Base-by-base conservation (phyloP, 2,888 invertebrate genomes). In the Mechanitis messenoides region DNA sequence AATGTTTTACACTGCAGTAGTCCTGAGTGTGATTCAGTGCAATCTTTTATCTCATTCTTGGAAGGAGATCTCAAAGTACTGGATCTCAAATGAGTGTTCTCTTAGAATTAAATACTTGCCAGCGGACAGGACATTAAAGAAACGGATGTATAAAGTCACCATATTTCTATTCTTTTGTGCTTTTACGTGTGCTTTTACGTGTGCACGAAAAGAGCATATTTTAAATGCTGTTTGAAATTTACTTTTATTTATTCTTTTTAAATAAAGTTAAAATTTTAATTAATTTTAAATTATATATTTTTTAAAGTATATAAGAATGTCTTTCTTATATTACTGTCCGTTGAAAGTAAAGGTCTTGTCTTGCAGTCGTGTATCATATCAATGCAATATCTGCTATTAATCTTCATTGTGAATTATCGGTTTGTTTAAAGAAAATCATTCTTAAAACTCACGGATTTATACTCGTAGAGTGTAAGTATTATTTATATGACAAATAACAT, bases 331-430 rank as follows among this genome's bases (percentile, higher is more conserved):
- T 20, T 20, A 20, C 20, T 20, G 20, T 20, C 20, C 20, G 20
- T 20, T 20, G 20, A 20, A 20, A 20, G 20, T 20, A 20, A 20
- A 20, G 20, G 20, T 20, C 20, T 20, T 20, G 20, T 35, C 33
- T 77, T 78, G 2, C 76, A 92, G 92, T 90, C 62, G 94, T 94
- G 71, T 93, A 94, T 71, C 54, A 84, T 2, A 74, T 92, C 59
- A 92, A 92, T 61, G 84, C 92, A 66, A 62, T 91, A 3, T 84
- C 92, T 0, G 80, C 85, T 28, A 79, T 92, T n/a, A 83, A 81
- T 6, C 66, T 81, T 1, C 74, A 83, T 33, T 79, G 78, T 64
- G 73, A 79, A 3, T 62, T 70, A 3, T 69, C 74, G 1, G 33
- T 73, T 3, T 74, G 83, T 53, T 53, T 84, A 9, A 74, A 75